These are phyloP conservation scores for Vanessa atalanta DNA, from an alignment of 1,140 invertebrate species.

Conservation along the genomic window DNA sequence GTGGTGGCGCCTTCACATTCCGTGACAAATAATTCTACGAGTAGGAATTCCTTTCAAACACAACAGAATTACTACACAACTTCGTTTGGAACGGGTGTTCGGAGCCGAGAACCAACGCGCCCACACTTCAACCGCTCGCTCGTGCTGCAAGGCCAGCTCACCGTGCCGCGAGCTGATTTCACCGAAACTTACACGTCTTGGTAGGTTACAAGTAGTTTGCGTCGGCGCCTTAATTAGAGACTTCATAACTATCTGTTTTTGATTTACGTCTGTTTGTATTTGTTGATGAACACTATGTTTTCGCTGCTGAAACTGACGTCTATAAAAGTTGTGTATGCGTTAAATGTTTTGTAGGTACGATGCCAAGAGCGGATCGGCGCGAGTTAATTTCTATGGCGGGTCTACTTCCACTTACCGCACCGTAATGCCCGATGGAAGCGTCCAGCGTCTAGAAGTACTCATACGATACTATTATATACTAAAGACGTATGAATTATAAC, in stretches of 20 bases:
- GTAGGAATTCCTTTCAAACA: background rate
- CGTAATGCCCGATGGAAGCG: conserved; percentile 38
- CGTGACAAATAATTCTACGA: background rate
- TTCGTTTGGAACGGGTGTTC: conserved; percentile 1
- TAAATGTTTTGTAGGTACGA: conserved; percentile 52
- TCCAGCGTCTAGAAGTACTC: conserved; percentile 50
- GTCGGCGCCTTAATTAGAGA: no score
- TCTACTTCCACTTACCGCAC: conserved; percentile 51
- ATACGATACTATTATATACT: background rate
- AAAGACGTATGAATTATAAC: background rate
- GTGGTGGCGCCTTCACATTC: background rate
- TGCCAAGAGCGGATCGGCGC: conserved; percentile 49
- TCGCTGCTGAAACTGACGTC: no score
- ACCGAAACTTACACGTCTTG: conserved; percentile 39
- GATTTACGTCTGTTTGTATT: no score
- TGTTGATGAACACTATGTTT: no score
- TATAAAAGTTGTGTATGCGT: no score
- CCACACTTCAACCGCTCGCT: conserved; percentile 50
- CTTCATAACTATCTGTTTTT: no score
- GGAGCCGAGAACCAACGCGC: conserved; percentile 18
- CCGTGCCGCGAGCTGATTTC: conserved; percentile 58
- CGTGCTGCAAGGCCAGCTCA: conserved; percentile 49
- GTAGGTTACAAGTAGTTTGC: background rate
- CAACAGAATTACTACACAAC: background rate
- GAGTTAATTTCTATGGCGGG: conserved; percentile 58